A percentile compares a stretch with the other conserved stretches of the same genome.
Evolutionary conservation across 2,888 invertebrate species (phyloP).

Genomic region (Trachelus tabidus): DNA sequence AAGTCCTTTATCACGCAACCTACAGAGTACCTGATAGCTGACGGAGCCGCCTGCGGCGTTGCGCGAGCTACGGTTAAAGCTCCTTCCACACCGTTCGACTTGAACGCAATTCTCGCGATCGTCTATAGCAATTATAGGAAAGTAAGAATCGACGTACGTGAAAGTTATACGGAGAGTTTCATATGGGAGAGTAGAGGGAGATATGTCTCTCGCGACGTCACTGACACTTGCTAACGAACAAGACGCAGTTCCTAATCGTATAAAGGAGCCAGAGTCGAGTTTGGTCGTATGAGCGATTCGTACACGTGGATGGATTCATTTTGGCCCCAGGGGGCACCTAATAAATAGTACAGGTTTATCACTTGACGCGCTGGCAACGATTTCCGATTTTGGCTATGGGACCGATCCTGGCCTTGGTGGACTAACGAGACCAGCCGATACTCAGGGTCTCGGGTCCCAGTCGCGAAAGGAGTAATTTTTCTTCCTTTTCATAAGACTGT

Average conservation of each 20-base stretch:
- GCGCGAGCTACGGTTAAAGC: not conserved
- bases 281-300: not conserved
- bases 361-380: not conserved
- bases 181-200: not conserved
- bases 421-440: not conserved
- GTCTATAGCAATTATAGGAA: not conserved
- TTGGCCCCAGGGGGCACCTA: slow-evolving; percentile 39
- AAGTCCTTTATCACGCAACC: not conserved
- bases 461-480: not conserved
- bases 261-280: not conserved
- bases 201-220: not conserved
- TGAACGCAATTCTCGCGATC: not conserved
- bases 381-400: not conserved
- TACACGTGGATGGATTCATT: slow-evolving; percentile 28
- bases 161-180: not conserved
- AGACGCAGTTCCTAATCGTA: not conserved
- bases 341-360: slow-evolving; percentile 51
- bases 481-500: not conserved
- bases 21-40: not conserved
- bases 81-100: not conserved
- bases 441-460: not conserved
- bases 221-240: not conserved
- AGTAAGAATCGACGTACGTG: not conserved
- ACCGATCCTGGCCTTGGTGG: not conserved
- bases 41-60: not conserved